Base-by-base conservation (phyloP, 2,113 vertebrate genomes). In the Catharus bicknelli region DNA sequence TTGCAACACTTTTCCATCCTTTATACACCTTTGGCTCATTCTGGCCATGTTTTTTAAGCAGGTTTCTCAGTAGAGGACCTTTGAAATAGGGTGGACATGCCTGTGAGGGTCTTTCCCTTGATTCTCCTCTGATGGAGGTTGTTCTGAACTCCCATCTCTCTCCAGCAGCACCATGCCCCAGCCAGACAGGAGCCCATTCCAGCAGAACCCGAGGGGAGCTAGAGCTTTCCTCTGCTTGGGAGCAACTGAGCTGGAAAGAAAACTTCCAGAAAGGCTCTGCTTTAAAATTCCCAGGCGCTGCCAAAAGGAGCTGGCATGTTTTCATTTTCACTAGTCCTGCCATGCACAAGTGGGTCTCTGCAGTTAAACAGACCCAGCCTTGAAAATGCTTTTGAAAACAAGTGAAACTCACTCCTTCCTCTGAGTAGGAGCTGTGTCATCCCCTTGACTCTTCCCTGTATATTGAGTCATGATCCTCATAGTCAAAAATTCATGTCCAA, bases 131-230 rank as follows among this genome's bases (percentile, higher is more conserved):
- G 47, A 25, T 1, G 42, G 17, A 54, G 10, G 14, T 63, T 90
- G 29, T 42, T 70, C 36, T 79, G 48, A 40, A 1, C 34, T 61
- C 16, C 55, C 64, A 0, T 5, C 21, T 61, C 45, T 47, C 42
- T 51, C 27, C 62, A 19, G 34, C 21, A 69, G 38, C 69, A 50
- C 22, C 34, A 9, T 0, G 0, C 9, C 64, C 48, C 67, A 47
- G 26, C 10, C 68, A 68, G 42, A 22, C 0, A 1, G 54, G 30
- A 72, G 12, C 54, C 19, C 1, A 0, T 57, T 27, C 20, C 0
- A 0, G 47, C 62, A 83, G 36, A 88, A 21, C n/a, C 47, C 0
- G 0, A 57, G 55, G 50, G 21, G 27, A 88, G 30, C n/a, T 51
- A 23, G 57, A 73, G 34, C 18, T 67, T 63, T 91, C 47, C 32